Conservation (phyloP, 2,797 vertebrate species). For the Poeciliopsis presidionis region DNA sequence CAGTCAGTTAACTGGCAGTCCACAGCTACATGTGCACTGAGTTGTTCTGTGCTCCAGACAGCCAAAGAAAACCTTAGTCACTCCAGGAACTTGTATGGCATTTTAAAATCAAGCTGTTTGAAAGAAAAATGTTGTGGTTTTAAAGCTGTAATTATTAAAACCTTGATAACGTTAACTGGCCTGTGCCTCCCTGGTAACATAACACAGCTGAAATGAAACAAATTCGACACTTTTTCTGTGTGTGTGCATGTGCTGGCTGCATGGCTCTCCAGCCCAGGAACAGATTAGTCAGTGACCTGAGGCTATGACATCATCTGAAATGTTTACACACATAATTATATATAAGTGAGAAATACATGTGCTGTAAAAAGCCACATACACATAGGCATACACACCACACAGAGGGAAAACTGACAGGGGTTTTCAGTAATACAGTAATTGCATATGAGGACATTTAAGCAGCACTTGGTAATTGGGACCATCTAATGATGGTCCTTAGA, state of each 20-base stretch:
- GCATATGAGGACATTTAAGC: constrained; percentile 57
- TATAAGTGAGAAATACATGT: constrained; percentile 73
- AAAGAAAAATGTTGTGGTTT: constrained; percentile 4
- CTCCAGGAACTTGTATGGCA: not conserved
- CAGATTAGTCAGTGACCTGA: constrained; percentile 73
- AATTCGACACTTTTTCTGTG: constrained; percentile 7
- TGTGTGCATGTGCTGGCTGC: constrained; percentile 47
- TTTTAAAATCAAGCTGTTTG: not conserved
- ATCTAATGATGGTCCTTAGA: constrained; percentile 58
- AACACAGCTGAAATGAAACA: constrained; percentile 37
- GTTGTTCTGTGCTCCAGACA: not conserved
- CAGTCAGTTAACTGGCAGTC: not conserved
- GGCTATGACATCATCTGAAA: constrained; percentile 74
- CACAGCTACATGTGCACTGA: not conserved
- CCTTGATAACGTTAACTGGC: not conserved
- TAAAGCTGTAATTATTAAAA: constrained; percentile 9
- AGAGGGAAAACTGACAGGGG: constrained; percentile 45
- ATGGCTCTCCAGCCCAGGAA: constrained; percentile 59
- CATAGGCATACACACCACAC: constrained; percentile 42
- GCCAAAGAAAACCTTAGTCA: not conserved
- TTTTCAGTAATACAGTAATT: constrained; percentile 66
- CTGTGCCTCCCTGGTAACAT: constrained; percentile 11
- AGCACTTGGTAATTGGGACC: constrained; percentile 50
- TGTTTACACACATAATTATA: constrained; percentile 79
- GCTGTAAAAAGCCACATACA: constrained; percentile 40